A percentile compares a stretch with the other conserved stretches of the same genome.
Evolutionary conservation across 2,797 vertebrate genomes (phyloP).

Genomic region (Varecia variegata): DNA sequence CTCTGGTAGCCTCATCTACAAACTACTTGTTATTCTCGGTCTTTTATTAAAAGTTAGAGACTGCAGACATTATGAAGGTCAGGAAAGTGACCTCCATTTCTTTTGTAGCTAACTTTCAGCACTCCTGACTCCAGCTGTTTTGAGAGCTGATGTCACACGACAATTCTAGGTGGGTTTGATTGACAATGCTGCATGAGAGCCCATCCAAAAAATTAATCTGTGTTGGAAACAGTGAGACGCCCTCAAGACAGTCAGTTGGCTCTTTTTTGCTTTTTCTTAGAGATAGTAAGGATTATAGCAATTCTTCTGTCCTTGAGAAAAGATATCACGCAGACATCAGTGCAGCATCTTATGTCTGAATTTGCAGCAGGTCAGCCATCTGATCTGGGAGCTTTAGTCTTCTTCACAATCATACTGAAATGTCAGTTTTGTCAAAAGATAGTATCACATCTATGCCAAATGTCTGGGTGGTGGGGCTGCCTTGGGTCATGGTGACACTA

Average conservation of each 20-base stretch:
- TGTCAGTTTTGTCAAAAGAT: conserved; percentile 68
- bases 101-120: conserved; percentile 9
- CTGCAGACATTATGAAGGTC: conserved; percentile 41
- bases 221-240: conserved; percentile 62
- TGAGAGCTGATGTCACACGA: background rate
- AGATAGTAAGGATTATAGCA: conserved; percentile 52
- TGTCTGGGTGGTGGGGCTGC: conserved; percentile 25
- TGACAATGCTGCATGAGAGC: conserved; percentile 59
- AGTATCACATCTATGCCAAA: conserved; percentile 32
- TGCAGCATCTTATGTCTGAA: conserved; percentile 25
- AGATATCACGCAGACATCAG: background rate
- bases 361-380: conserved; percentile 50
- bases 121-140: background rate
- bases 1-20: background rate
- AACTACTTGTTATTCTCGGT: conserved; percentile 29
- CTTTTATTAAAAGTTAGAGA: conserved; percentile 12
- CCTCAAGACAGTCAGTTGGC: conserved; percentile 60
- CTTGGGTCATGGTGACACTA: background rate
- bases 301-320: conserved; percentile 56
- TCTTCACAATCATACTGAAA: conserved; percentile 39
- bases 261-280: conserved; percentile 52
- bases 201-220: conserved; percentile 73
- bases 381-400: conserved; percentile 47
- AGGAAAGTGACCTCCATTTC: conserved; percentile 22
- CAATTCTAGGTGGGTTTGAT: conserved; percentile 52